A percentile compares a stretch with the other conserved stretches of the same genome.
Evolutionary conservation across 2,888 invertebrate species (phyloP).

Genomic region (Leptinotarsa haldemani): DNA sequence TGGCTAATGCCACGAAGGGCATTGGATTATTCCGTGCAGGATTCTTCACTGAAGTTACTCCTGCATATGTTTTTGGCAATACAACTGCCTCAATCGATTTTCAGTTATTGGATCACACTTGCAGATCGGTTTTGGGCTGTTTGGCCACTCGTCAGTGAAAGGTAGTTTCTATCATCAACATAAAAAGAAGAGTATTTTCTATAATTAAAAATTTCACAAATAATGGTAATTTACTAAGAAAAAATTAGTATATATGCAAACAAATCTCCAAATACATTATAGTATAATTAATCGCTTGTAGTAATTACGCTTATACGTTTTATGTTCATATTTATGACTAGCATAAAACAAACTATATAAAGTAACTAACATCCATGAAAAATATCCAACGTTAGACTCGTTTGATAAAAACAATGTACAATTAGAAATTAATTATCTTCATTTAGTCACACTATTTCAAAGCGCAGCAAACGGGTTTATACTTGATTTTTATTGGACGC

Average conservation of each 20-base stretch:
- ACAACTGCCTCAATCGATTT: no score
- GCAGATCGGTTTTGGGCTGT: no score
- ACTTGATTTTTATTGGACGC: slow-evolving; percentile 6
- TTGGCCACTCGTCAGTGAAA: no score
- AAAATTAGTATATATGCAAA: background rate
- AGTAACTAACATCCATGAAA: background rate
- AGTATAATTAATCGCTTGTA: background rate
- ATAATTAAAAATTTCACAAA: background rate
- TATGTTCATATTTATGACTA: background rate
- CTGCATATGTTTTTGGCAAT: no score
- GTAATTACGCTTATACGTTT: background rate
- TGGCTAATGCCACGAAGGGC: no score
- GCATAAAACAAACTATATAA: background rate
- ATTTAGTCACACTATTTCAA: background rate
- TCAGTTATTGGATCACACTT: no score
- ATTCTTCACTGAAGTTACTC: no score
- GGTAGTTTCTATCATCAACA: no score
- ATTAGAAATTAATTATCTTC: slow-evolving; percentile 15
- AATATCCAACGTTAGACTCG: background rate
- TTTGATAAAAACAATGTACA: slow-evolving; percentile 11
- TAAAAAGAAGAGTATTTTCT: no score
- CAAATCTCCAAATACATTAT: background rate
- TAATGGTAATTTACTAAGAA: background rate
- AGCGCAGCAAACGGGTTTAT: background rate
- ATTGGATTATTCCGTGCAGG: no score